A percentile compares a stretch with the other conserved stretches of the same genome.
These are phyloP conservation scores for Pipra filicauda DNA, from an alignment of 2,113 vertebrate genomes.

Conservation along the genomic window DNA sequence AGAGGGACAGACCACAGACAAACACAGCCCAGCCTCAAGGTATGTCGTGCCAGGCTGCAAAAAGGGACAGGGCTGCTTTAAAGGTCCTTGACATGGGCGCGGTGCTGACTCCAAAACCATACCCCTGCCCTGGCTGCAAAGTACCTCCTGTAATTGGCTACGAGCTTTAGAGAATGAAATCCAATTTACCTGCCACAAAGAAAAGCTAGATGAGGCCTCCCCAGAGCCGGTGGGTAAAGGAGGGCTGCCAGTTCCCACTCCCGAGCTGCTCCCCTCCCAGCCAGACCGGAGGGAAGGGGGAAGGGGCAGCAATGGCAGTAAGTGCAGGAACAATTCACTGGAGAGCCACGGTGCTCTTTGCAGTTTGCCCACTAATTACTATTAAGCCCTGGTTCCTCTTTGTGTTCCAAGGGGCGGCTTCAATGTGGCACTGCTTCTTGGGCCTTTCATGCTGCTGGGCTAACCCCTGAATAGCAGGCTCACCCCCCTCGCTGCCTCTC, in stretches of 20 bases:
- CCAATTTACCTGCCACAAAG: conserved; percentile 68
- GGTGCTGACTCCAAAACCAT: background rate
- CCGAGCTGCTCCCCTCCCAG: background rate
- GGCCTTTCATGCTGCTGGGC: conserved; percentile 71
- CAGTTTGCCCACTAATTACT: conserved; percentile 81
- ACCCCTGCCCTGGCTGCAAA: background rate
- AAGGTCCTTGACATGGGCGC: background rate
- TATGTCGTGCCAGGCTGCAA: background rate
- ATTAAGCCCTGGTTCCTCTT: conserved; percentile 71
- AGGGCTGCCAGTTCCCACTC: background rate
- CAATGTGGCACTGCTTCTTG: conserved; percentile 69
- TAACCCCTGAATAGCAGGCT: conserved; percentile 71
- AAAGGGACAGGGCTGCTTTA: background rate
- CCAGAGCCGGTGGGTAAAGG: background rate
- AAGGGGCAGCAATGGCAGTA: conserved; percentile 28
- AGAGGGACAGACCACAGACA: background rate
- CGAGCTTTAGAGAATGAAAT: conserved; percentile 40
- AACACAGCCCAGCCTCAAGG: background rate
- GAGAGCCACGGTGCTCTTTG: conserved; percentile 69
- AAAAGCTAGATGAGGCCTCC: background rate
- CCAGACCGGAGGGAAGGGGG: background rate
- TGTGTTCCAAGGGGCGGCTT: conserved; percentile 67
- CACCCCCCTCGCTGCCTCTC: background rate
- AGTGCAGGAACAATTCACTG: conserved; percentile 70
- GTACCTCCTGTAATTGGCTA: background rate